phyloP scores from a whole-genome alignment of 2,113 vertebrate genomes.

The Pterocles gutturalis region DNA sequence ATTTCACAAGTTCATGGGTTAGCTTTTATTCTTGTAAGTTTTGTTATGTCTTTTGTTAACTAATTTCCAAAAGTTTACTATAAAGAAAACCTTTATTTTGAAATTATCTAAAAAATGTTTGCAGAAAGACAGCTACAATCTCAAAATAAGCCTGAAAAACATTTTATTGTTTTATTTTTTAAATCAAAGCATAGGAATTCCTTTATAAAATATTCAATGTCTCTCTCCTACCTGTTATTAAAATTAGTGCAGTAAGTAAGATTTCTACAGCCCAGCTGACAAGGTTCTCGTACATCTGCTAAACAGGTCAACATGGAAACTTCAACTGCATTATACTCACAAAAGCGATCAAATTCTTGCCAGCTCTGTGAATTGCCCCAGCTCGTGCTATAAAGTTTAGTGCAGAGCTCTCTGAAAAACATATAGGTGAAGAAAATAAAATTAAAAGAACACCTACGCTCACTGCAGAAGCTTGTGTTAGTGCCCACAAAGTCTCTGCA shows the following conservation, averaged over 20 bases:
- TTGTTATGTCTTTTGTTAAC: neutral
- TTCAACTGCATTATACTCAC: constrained; percentile 94
- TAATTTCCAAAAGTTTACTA: neutral
- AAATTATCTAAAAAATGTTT: neutral
- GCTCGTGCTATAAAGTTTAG: constrained; percentile 94
- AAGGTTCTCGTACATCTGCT: constrained; percentile 95
- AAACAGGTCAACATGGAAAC: constrained; percentile 95
- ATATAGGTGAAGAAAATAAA: neutral
- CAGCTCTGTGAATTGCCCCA: constrained; percentile 95
- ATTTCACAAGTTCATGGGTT: neutral
- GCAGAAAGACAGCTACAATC: neutral
- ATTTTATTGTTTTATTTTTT: neutral
- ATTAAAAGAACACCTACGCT: neutral
- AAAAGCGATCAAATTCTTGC: constrained; percentile 97
- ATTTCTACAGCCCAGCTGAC: constrained; percentile 96
- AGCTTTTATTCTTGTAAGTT: neutral
- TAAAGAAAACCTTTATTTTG: neutral
- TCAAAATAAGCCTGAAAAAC: constrained; percentile 13
- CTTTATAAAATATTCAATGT: constrained; percentile 56
- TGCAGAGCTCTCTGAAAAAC: constrained; percentile 89
- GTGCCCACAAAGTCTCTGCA: neutral
- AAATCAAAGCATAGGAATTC: constrained; percentile 46
- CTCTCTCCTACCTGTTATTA: constrained; percentile 92
- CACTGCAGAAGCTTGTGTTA: neutral
- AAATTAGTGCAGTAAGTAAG: constrained; percentile 98